phyloP scores from a whole-genome alignment of 2,113 vertebrate genomes.

The Trichechus manatus region DNA sequence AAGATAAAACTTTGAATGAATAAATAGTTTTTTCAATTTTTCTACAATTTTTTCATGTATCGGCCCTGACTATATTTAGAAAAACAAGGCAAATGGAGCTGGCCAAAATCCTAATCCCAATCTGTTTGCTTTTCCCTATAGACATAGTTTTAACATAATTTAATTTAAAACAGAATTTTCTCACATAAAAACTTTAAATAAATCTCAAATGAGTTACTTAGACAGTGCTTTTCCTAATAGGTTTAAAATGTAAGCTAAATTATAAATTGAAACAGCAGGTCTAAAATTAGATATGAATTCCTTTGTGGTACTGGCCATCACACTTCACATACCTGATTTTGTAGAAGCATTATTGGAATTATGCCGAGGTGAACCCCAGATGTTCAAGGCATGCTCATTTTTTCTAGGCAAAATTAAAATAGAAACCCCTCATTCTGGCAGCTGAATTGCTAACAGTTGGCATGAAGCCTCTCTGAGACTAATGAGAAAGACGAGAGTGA shows the following conservation, averaged over 20 bases:
- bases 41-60: not conserved
- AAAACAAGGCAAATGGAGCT: not conserved
- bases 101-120: slow-evolving; percentile 16
- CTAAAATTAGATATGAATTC: slow-evolving; percentile 76
- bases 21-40: not conserved
- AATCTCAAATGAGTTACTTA: slow-evolving; percentile 63
- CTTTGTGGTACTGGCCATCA: slow-evolving; percentile 62
- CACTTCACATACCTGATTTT: slow-evolving; percentile 56
- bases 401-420: slow-evolving; percentile 79
- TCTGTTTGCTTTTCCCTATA: not conserved
- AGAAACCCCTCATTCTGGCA: slow-evolving; percentile 73
- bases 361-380: slow-evolving; percentile 69
- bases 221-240: slow-evolving; percentile 66
- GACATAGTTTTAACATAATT: slow-evolving; percentile 69
- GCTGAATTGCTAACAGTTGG: slow-evolving; percentile 75
- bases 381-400: slow-evolving; percentile 68
- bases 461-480: slow-evolving; percentile 74
- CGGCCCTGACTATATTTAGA: not conserved
- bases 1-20: not conserved
- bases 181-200: slow-evolving; percentile 68
- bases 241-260: slow-evolving; percentile 74
- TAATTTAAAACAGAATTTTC: slow-evolving; percentile 67
- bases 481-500: slow-evolving; percentile 70
- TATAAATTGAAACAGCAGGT: slow-evolving; percentile 74
- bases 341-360: slow-evolving; percentile 71